Conservation (phyloP, 2,113 vertebrate species). For the Halichoeres trimaculatus region DNA sequence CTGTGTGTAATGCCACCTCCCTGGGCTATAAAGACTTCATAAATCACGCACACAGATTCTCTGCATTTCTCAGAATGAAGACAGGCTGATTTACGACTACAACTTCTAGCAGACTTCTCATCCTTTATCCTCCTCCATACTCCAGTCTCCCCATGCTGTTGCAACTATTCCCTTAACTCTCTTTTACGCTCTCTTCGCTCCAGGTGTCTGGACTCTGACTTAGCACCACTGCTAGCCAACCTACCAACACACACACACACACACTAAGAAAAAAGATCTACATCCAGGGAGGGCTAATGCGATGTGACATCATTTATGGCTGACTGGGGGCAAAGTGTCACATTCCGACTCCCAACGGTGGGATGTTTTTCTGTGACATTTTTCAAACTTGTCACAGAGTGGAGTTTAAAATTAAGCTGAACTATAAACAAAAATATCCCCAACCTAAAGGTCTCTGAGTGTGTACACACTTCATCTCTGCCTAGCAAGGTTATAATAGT, state of each 20-base stretch:
- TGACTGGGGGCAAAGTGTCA: conserved; percentile 59
- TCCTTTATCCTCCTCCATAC: conserved; percentile 70
- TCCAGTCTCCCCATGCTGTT: conserved; percentile 15
- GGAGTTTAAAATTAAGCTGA: conserved; percentile 19
- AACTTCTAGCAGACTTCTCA: conserved; percentile 61
- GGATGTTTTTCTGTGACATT: conserved; percentile 31
- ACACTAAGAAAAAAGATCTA: conserved; percentile 51
- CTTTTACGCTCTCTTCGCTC: conserved; percentile 52
- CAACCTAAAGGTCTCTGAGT: neutral
- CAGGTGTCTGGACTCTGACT: conserved; percentile 75
- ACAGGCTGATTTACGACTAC: conserved; percentile 70
- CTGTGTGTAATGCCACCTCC: conserved; percentile 62
- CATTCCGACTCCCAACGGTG: conserved; percentile 44
- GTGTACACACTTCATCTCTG: neutral
- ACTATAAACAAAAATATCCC: neutral
- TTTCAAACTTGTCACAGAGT: conserved; percentile 42
- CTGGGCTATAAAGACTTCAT: conserved; percentile 60
- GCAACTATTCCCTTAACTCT: conserved; percentile 55
- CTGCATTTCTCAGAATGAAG: conserved; percentile 34
- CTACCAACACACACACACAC: conserved; percentile 49
- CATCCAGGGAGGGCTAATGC: conserved; percentile 68
- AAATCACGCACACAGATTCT: conserved; percentile 56
- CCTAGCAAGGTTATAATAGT: no score
- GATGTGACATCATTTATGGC: conserved; percentile 75
- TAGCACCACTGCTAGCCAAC: conserved; percentile 56